phyloP scores from a whole-genome alignment of 2,888 invertebrate genomes.

The Nebria brevicollis region DNA sequence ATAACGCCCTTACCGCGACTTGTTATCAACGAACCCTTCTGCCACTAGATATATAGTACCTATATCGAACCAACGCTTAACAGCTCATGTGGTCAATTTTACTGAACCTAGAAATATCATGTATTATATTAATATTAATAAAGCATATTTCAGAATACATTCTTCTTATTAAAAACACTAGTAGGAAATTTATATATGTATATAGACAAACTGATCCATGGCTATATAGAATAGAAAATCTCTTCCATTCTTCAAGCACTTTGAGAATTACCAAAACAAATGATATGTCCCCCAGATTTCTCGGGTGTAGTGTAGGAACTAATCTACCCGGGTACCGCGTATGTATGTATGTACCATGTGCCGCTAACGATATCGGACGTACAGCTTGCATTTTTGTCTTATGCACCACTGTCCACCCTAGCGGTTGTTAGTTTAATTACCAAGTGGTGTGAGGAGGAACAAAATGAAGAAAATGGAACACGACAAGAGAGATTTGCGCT shows the following conservation, averaged over 20 bases:
- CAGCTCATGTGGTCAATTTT: too few relatives aligned
- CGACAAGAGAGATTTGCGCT: conserved; percentile 10
- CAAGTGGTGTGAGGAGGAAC: conserved; percentile 54
- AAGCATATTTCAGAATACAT: too few relatives aligned
- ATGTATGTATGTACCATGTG: conserved; percentile 2
- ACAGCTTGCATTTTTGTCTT: conserved; percentile 52
- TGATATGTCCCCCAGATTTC: conserved; percentile 49
- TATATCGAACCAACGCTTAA: too few relatives aligned
- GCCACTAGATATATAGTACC: too few relatives aligned
- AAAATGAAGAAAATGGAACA: conserved; percentile 41
- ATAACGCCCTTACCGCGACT: conserved; percentile 54
- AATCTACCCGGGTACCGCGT: conserved; percentile 54
- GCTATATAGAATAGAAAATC: not conserved
- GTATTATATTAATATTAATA: too few relatives aligned
- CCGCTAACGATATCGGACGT: conserved; percentile 48
- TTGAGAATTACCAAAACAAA: not conserved
- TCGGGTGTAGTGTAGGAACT: conserved; percentile 48
- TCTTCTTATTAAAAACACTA: too few relatives aligned
- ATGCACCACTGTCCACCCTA: conserved; percentile 56
- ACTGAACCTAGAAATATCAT: too few relatives aligned
- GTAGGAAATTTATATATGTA: too few relatives aligned
- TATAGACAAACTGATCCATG: not conserved
- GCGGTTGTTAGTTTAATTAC: conserved; percentile 62
- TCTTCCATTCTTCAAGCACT: conserved; percentile 56
- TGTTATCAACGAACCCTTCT: conserved; percentile 51